These are phyloP conservation scores for Danionella dracula DNA, from an alignment of 2,797 vertebrate genomes.

Conservation along the genomic window DNA sequence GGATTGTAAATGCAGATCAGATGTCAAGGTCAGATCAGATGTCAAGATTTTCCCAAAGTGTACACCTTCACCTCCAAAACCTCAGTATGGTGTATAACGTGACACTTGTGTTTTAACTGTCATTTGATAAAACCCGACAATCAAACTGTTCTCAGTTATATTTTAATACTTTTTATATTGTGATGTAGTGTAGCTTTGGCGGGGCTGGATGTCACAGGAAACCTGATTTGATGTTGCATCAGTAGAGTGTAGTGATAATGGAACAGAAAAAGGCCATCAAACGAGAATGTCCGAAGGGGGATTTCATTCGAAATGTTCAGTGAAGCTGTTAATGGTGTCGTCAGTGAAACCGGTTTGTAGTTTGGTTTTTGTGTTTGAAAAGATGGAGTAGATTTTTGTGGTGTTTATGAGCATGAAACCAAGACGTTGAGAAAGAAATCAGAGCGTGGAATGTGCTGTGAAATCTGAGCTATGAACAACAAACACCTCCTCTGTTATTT, in stretches of 20 bases:
- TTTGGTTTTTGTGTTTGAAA: neutral
- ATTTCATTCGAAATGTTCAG: constrained; percentile 22
- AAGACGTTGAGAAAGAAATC: neutral
- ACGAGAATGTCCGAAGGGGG: constrained; percentile 56
- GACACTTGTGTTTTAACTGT: constrained; percentile 50
- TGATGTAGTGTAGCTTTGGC: constrained; percentile 52
- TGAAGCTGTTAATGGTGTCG: constrained; percentile 1
- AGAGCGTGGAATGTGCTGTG: constrained; percentile 33
- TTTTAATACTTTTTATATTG: constrained; percentile 59
- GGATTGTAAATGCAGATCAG: too few species aligned
- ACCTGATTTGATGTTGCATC: constrained; percentile 24
- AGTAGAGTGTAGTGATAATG: constrained; percentile 51
- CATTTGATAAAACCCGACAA: constrained; percentile 48
- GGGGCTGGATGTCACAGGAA: constrained; percentile 37
- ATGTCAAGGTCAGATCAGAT: too few species aligned
- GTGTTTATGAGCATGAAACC: neutral
- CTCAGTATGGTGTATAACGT: constrained; percentile 37
- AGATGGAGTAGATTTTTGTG: neutral
- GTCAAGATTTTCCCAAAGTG: too few species aligned
- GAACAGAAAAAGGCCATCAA: constrained; percentile 38
- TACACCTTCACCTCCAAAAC: neutral
- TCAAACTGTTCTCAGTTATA: constrained; percentile 43
- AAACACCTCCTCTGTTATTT: constrained; percentile 65
- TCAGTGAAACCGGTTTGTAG: constrained; percentile 10
- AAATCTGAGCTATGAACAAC: constrained; percentile 51